These are phyloP conservation scores for Lasioglossum lativentre DNA, from an alignment of 2,888 invertebrate species.

Conservation along the genomic window DNA sequence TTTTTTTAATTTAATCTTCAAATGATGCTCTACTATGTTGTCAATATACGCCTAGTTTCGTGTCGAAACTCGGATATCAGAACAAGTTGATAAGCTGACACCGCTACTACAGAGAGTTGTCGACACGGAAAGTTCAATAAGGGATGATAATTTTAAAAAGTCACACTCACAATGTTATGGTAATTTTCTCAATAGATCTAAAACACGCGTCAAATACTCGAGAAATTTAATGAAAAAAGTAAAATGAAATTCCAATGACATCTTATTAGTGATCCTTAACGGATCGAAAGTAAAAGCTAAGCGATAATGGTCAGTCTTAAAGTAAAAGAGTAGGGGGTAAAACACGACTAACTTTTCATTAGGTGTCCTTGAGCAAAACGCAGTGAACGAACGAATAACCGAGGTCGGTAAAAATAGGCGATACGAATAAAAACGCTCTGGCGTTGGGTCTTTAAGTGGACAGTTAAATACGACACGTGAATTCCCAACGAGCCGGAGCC, in stretches of 20 bases:
- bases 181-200: too few relatives aligned
- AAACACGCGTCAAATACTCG: too few relatives aligned
- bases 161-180: too few relatives aligned
- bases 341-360: neutral
- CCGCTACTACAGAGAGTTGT: neutral
- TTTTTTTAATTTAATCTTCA: too few relatives aligned
- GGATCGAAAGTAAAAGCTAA: neutral
- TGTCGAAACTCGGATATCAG: too few relatives aligned
- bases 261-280: neutral
- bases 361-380: neutral
- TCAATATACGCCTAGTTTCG: too few relatives aligned
- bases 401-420: neutral
- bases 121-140: too few relatives aligned
- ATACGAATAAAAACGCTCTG: neutral
- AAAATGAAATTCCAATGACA: neutral
- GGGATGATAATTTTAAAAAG: too few relatives aligned
- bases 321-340: neutral
- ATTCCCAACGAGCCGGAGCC: conserved; percentile 17
- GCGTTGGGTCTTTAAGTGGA: conserved; percentile 2
- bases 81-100: too few relatives aligned
- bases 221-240: too few relatives aligned
- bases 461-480: conserved; percentile 22
- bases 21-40: too few relatives aligned
- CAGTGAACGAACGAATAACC: neutral
- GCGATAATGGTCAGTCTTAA: neutral